phyloP scores from a whole-genome alignment of 2,113 vertebrate species.

The Oxygymnocypris stewartii region DNA sequence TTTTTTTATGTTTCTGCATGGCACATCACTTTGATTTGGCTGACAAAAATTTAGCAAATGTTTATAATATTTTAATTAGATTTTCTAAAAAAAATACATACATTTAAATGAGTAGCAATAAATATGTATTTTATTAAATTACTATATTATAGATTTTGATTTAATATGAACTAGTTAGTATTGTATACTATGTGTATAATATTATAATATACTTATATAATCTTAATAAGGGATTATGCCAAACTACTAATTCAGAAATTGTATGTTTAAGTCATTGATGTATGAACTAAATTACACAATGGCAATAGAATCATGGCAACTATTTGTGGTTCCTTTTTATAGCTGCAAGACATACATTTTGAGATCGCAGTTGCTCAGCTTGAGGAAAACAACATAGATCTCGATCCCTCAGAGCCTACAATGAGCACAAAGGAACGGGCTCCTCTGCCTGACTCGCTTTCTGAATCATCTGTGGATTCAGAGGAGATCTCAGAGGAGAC shows the following conservation, averaged over 20 bases:
- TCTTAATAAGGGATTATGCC: neutral
- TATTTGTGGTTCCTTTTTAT: neutral
- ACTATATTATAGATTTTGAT: neutral
- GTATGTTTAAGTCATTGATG: neutral
- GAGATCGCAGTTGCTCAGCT: neutral
- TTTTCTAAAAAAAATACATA: neutral
- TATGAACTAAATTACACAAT: neutral
- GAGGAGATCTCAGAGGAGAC: slow-evolving; percentile 38
- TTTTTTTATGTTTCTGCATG: neutral
- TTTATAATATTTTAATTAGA: neutral
- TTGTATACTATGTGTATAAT: neutral
- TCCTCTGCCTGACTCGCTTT: slow-evolving; percentile 4
- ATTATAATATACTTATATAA: neutral
- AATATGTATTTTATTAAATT: neutral
- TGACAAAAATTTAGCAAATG: neutral
- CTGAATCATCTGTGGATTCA: slow-evolving; percentile 26
- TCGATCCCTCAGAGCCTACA: neutral
- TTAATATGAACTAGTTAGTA: neutral
- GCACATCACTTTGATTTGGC: neutral
- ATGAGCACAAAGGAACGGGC: neutral
- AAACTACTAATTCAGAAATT: neutral
- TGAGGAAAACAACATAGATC: neutral
- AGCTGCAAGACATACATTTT: neutral
- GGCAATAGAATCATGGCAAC: neutral
- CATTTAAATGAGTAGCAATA: neutral